These are phyloP conservation scores for Corydoras maculifer DNA, from an alignment of 2,113 vertebrate genomes.

Conservation along the genomic window DNA sequence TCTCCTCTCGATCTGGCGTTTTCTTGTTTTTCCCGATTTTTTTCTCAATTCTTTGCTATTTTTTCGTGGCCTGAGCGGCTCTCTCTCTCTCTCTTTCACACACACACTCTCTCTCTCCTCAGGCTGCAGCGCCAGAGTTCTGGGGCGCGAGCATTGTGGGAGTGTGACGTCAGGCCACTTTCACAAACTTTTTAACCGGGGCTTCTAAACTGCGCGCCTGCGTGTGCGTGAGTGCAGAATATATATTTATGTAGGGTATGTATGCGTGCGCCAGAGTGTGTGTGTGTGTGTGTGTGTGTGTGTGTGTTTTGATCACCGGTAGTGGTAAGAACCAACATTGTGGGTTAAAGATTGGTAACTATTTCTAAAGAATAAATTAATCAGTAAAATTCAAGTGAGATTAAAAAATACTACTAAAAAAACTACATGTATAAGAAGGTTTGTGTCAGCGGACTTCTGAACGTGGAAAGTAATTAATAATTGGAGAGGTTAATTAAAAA, in stretches of 20 bases:
- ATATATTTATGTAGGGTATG: neutral
- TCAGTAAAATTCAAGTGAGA: no score
- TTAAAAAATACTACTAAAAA: no score
- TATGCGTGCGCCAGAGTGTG: neutral
- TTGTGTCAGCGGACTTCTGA: no score
- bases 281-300: constrained; percentile 5
- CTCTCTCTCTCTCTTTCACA: constrained; percentile 21
- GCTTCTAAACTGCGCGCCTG: constrained; percentile 40
- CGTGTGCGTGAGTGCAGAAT: neutral
- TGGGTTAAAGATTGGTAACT: no score
- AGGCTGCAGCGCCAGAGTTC: constrained; percentile 67
- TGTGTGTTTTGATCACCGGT: constrained; percentile 6
- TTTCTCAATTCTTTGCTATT: constrained; percentile 51
- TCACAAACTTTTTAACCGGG: constrained; percentile 69
- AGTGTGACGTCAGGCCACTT: constrained; percentile 77
- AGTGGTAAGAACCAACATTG: no score
- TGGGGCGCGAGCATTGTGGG: constrained; percentile 77
- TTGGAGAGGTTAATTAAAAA: no score
- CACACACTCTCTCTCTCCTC: constrained; percentile 56
- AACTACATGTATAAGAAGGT: no score
- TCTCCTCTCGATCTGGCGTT: constrained; percentile 44
- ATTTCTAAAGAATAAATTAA: no score
- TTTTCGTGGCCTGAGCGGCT: constrained; percentile 68
- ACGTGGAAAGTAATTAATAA: no score
- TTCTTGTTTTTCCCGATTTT: constrained; percentile 52